These are phyloP conservation scores for Glyptemys insculpta DNA, from an alignment of 2,797 vertebrate genomes.

Conservation along the genomic window DNA sequence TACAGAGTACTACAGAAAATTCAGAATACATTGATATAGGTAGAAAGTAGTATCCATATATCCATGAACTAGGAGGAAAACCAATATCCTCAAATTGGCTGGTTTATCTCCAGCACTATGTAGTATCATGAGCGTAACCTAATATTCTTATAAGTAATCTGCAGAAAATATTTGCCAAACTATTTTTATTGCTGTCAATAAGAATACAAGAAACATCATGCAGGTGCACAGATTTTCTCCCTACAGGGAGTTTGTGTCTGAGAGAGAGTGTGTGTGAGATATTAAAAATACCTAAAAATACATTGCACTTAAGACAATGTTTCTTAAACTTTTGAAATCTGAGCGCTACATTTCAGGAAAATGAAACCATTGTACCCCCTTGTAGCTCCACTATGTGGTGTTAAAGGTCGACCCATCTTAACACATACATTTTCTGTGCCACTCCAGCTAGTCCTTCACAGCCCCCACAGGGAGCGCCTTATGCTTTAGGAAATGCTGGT, in stretches of 20 bases:
- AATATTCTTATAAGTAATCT: background rate
- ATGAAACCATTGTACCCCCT: background rate
- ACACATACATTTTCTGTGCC: fast-evolving
- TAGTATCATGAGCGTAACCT: background rate
- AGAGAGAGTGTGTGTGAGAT: background rate
- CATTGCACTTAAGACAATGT: background rate
- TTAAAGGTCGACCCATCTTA: background rate
- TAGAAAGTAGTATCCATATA: background rate
- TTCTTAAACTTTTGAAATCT: background rate
- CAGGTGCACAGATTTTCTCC: background rate
- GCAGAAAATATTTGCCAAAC: background rate
- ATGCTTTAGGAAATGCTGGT: background rate
- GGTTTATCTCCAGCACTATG: background rate
- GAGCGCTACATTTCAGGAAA: background rate
- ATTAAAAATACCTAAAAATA: no score
- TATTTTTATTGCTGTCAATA: background rate
- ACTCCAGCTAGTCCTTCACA: background rate
- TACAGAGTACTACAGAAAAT: background rate
- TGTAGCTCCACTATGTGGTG: background rate
- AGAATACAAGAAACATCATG: background rate
- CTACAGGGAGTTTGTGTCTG: background rate
- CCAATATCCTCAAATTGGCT: background rate
- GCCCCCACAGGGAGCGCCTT: background rate
- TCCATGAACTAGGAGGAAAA: background rate
- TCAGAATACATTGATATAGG: background rate